Base-by-base conservation (phyloP, 2,888 invertebrate species). In the Aphidoletes aphidimyza region DNA sequence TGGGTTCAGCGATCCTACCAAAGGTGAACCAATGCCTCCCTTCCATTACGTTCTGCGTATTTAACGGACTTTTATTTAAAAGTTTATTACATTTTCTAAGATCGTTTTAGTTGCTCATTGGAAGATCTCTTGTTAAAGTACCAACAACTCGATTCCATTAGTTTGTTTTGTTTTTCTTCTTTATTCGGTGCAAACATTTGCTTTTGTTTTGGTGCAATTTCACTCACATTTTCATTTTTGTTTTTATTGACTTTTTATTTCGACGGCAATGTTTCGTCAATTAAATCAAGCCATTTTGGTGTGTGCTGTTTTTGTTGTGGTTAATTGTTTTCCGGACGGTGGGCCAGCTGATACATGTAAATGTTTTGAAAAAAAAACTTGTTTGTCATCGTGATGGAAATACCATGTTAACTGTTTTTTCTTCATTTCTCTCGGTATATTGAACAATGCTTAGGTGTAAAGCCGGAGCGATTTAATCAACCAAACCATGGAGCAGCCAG, bases 401-500 rank as follows among this genome's bases (percentile, higher is more conserved):
- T 11, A 3, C 17, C 17, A 19, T 47, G 2, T 19, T n/a, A n/a
- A n/a, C n/a, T n/a, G n/a, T n/a, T n/a, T n/a, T n/a, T n/a, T n/a
- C n/a, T n/a, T n/a, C n/a, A n/a, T n/a, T n/a, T n/a, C n/a, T n/a
- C n/a, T n/a, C n/a, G n/a, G n/a, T n/a, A n/a, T n/a, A n/a, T n/a
- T n/a, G n/a, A n/a, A n/a, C 11, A 47, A 14, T 47, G 14, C 11
- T 17, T 5, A 69, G 69, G 69, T 81, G 81, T 81, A 6, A 81
- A 81, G n/a, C 81, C 81, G 3, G 92, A 93, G 37, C 91, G 93
- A 78, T 92, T 94, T 0, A 95, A 95, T 89, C 93, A 93, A 87
- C 95, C 95, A 0, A 94, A 95, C 88, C 95, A 95, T 87, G 94
- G 95, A 1, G 93, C 94, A 87, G 93, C 94, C 11, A 90, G 93